These are phyloP conservation scores for Tetramorium alpestre DNA, from an alignment of 1,140 invertebrate genomes.

Conservation along the genomic window DNA sequence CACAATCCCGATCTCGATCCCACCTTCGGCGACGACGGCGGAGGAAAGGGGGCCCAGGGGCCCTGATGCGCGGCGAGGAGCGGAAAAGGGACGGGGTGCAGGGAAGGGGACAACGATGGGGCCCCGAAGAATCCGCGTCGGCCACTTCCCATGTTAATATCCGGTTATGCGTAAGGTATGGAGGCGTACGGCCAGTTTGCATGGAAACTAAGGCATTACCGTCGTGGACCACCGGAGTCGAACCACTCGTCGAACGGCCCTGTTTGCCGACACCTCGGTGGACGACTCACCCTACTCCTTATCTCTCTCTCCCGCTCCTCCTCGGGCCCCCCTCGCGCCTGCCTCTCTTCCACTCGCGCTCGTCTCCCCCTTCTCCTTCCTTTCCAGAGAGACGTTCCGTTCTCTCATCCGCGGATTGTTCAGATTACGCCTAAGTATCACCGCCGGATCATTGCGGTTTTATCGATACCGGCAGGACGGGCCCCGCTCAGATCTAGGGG, in stretches of 20 bases:
- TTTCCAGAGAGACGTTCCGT: slow-evolving; percentile 63
- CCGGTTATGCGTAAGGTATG: slow-evolving; percentile 85
- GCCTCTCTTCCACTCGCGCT: slow-evolving; percentile 15
- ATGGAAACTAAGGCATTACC: slow-evolving; percentile 85
- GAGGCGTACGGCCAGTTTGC: slow-evolving; percentile 84
- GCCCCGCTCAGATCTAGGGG: slow-evolving; percentile 39
- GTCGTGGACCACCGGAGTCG: slow-evolving; percentile 83
- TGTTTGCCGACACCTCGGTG: slow-evolving; percentile 82
- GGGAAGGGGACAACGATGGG: slow-evolving; percentile 54
- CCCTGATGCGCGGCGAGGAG: not conserved
- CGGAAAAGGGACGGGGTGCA: not conserved
- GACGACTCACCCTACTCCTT: slow-evolving; percentile 67
- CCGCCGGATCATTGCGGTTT: slow-evolving; percentile 68
- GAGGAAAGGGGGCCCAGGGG: not conserved
- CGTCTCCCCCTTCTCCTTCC: slow-evolving; percentile 74
- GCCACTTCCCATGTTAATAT: slow-evolving; percentile 84
- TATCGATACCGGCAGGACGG: slow-evolving; percentile 68
- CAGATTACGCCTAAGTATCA: slow-evolving; percentile 78
- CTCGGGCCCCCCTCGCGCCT: not conserved
- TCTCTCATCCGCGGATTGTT: slow-evolving; percentile 73
- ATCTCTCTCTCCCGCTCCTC: slow-evolving; percentile 59
- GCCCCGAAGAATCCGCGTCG: slow-evolving; percentile 71
- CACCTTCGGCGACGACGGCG: slow-evolving; percentile 9
- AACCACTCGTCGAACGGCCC: slow-evolving; percentile 83
- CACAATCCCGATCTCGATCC: slow-evolving; percentile 67